Evolutionary conservation across 2,888 invertebrate genomes (phyloP).

Genomic region (Branchipolynoe longqiensis): DNA sequence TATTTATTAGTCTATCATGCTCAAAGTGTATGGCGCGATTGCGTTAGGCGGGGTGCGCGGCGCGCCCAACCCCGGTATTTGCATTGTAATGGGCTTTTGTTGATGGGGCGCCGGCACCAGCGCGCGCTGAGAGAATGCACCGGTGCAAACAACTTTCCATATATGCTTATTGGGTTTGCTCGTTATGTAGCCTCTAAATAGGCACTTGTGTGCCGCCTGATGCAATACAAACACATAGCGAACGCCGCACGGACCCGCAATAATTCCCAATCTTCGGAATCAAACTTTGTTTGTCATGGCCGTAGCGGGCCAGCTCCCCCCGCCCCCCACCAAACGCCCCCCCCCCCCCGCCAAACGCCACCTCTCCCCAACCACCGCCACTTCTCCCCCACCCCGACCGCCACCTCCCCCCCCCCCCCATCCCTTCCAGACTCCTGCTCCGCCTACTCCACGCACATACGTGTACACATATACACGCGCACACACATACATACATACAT

Average conservation of each 20-base stretch:
- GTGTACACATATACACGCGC: no score
- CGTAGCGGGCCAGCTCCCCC: no score
- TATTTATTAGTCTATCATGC: slow-evolving; percentile 58
- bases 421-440: no score
- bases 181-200: slow-evolving; percentile 45
- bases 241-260: background rate
- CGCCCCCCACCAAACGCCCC: no score
- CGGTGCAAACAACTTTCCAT: slow-evolving; percentile 52
- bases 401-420: no score
- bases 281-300: slow-evolving; percentile 52
- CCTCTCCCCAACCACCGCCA: no score
- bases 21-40: slow-evolving; percentile 53
- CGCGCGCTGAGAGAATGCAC: background rate
- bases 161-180: slow-evolving; percentile 57
- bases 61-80: slow-evolving; percentile 39
- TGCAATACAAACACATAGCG: slow-evolving; percentile 40
- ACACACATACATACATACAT: no score
- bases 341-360: no score
- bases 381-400: no score
- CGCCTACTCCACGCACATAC: no score
- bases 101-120: slow-evolving; percentile 9
- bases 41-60: slow-evolving; percentile 15
- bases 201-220: slow-evolving; percentile 52
- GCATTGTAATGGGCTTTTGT: slow-evolving; percentile 55
- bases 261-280: slow-evolving; percentile 51